Conservation (phyloP, 2,113 vertebrate species). For the Neotoma lepida region DNA sequence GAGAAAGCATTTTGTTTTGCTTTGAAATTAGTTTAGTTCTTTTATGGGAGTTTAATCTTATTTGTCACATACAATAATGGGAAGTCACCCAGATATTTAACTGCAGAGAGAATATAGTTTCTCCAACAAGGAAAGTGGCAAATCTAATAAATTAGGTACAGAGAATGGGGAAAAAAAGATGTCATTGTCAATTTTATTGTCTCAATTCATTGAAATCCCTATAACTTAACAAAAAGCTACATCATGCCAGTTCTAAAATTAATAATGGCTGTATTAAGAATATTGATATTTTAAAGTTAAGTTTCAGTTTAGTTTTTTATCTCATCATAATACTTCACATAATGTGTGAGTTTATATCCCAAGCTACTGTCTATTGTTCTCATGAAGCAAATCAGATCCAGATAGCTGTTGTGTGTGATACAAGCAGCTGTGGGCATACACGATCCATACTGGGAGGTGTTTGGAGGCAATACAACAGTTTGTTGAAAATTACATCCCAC, state of each 20-base stretch:
- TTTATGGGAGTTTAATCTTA: not conserved
- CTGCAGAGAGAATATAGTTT: not conserved
- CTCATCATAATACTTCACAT: not conserved
- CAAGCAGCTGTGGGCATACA: not conserved
- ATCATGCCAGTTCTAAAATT: not conserved
- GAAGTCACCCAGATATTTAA: not conserved
- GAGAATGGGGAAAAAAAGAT: not conserved
- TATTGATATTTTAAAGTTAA: not conserved
- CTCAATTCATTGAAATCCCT: not conserved
- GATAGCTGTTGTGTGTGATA: not conserved
- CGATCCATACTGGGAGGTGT: not conserved
- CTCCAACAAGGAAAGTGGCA: not conserved
- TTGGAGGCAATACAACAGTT: not conserved
- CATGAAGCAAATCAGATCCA: not conserved
- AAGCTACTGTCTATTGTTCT: not conserved
- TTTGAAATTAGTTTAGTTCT: not conserved
- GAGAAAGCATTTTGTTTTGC: not conserved
- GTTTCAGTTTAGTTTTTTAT: not conserved
- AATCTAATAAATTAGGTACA: not conserved
- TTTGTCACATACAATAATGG: not conserved
- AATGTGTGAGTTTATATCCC: not conserved
- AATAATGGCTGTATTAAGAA: not conserved
- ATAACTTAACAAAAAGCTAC: not conserved
- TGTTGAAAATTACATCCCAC: not conserved
- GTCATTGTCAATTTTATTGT: not conserved